These are phyloP conservation scores for Parelbella ahira DNA, from an alignment of 2,888 invertebrate genomes.

Conservation along the genomic window DNA sequence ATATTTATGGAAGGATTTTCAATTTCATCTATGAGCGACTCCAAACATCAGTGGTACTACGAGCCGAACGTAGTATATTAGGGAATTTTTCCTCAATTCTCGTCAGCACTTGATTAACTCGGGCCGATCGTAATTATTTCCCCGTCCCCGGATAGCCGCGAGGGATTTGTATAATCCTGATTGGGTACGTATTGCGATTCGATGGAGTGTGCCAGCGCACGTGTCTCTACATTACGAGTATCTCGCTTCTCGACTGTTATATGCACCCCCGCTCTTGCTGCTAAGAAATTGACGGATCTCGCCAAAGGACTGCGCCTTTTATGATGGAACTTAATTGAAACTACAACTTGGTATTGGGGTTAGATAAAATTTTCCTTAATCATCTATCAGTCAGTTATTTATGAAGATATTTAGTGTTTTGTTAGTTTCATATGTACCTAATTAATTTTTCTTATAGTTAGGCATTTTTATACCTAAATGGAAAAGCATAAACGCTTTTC, in stretches of 20 bases:
- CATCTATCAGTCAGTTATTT: too few species aligned
- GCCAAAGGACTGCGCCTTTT: too few species aligned
- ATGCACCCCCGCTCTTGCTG: neutral
- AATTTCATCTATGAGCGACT: constrained; percentile 2
- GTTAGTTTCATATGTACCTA: too few species aligned
- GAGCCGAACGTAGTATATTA: constrained; percentile 36
- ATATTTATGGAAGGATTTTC: too few species aligned
- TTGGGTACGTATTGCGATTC: constrained; percentile 76
- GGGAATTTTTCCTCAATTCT: constrained; percentile 62
- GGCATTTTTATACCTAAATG: too few species aligned
- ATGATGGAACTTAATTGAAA: too few species aligned
- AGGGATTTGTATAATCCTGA: constrained; percentile 78
- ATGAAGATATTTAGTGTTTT: too few species aligned
- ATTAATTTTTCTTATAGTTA: too few species aligned
- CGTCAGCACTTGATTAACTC: constrained; percentile 67
- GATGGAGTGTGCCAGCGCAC: constrained; percentile 73
- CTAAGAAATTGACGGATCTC: constrained; percentile 8
- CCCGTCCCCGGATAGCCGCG: constrained; percentile 50
- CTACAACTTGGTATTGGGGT: too few species aligned
- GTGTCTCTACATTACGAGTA: constrained; percentile 58
- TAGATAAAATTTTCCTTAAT: too few species aligned
- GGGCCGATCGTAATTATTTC: constrained; percentile 70
- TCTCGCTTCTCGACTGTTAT: constrained; percentile 40
- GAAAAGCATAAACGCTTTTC: too few species aligned
- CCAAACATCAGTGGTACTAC: constrained; percentile 14